Evolutionary conservation across 2,797 vertebrate species (phyloP), one percentile per base, ranked within the genome.

Genomic region (Pteropus rufus): DNA sequence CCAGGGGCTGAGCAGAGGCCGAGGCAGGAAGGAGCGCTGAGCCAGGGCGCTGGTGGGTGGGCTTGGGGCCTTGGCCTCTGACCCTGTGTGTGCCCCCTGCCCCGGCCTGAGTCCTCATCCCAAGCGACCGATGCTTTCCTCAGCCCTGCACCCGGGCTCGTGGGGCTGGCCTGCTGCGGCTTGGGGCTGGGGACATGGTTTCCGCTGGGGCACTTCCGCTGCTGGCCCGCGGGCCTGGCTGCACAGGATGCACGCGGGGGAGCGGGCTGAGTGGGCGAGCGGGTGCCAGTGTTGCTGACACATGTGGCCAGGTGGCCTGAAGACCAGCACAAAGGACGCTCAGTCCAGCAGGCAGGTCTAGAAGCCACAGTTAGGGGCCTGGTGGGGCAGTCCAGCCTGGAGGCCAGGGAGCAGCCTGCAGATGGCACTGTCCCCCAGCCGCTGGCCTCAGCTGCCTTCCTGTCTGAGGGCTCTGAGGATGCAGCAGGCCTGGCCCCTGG

Each of bases 121-220:
- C 15, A 7, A 34, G 26, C 36, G 3, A 5, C 29, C 39, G 11
- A 34, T 0, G 6, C 49, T 18, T 10, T 16, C 34, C 36, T 21
- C 54, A 0, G 16, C 23, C 23, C n/a, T 10, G 44, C 5, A 0
- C 1, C 9, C 0, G 7, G 24, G 41, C 3, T 24, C 0, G 1
- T 34, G 14, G 15, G 21, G 8, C 52, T 44, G 46, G 46, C 46
- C 0, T 10, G 10, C 36, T 36, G 19, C 56, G 79, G 29, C 3
- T 7, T 0, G 26, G 2, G 23, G 3, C 56, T 2, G 8, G 31
- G n/a, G 62, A 4, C 12, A 0, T 1, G 21, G 12, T 16, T 54
- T 21, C 46, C 52, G 52, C 11, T 3, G 7, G 34, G n/a, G 36
- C 9, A 1, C 24, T 34, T 4, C 36, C 0, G 16, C 56, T 23